Base-by-base conservation (phyloP, 2,797 vertebrate genomes). In the Syndactyla subalaris region DNA sequence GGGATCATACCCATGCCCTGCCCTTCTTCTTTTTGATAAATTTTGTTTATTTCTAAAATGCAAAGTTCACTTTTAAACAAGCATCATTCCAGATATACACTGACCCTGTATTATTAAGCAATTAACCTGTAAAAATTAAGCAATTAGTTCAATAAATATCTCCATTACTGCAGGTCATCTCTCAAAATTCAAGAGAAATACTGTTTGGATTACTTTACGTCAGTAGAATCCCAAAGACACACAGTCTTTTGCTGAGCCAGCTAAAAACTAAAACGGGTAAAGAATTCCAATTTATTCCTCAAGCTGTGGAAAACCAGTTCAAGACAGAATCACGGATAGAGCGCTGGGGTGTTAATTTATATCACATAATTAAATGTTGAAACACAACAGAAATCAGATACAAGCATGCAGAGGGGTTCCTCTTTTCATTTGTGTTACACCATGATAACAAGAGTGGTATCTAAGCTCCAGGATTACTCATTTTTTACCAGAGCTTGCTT, bases 381-480 rank as follows among this genome's bases (percentile, higher is more conserved):
- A 75, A 78, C 30, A 80, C 68, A 92, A 82, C 63, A 96, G 83
- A 94, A 95, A 92, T 91, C 55, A 94, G 86, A 91, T 41, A 92
- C 8, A 78, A 88, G 36, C 51, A 39, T n/a, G 79, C 39, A 77
- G 85, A 79, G 27, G 32, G n/a, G 38, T 55, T 94, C 61, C 80
- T 95, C 76, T 91, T 91, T 88, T 75, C 16, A 65, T 88, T 80
- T 84, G 30, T 80, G 55, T 23, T 34, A 70, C 22, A 72, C 27
- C 55, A 17, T 2, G 43, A 62, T 81, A 84, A 84, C 39, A 82
- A 85, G 26, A 58, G 65, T 30, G 45, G 62, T 45, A 85, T 48
- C 59, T 81, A 77, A 92, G 89, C 38, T 78, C 27, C 34, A 68
- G 80, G 18, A 78, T 86, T 41, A 94, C 20, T 78, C 70, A 49